These are phyloP conservation scores for Sturmia bella DNA, from an alignment of 2,888 invertebrate genomes.

Conservation along the genomic window DNA sequence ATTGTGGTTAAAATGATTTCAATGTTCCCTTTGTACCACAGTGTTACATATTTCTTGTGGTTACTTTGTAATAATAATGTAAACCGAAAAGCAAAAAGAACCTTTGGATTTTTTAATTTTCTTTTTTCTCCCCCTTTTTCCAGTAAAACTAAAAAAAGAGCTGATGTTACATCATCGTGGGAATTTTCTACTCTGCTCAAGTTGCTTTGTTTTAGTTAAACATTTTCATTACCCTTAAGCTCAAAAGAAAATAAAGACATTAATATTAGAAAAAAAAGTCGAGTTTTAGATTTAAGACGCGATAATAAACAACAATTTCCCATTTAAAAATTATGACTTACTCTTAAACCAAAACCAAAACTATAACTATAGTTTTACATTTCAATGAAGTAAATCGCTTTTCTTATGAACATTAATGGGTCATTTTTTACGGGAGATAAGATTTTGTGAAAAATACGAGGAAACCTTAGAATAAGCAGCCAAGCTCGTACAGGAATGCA, in stretches of 20 bases:
- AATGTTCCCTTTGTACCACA: conserved; percentile 7
- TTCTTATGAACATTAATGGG: too few species aligned
- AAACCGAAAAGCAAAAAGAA: conserved; percentile 13
- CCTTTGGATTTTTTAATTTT: conserved; percentile 12
- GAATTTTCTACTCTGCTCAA: conserved; percentile 28
- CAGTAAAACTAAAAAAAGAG: background rate
- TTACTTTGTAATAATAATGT: conserved; percentile 12
- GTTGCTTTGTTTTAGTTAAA: conserved; percentile 25
- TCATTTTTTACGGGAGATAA: too few species aligned
- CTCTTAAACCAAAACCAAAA: too few species aligned
- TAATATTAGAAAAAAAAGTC: conserved; percentile 10
- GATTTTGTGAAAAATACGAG: too few species aligned
- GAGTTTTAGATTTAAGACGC: background rate
- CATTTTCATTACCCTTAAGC: conserved; percentile 46
- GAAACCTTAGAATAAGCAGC: too few species aligned
- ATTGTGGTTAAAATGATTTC: too few species aligned
- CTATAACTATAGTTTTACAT: too few species aligned
- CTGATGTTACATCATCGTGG: conserved; percentile 53
- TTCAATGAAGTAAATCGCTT: too few species aligned
- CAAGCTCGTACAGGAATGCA: too few species aligned
- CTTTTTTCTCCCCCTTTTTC: conserved; percentile 15
- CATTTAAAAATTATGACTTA: too few species aligned
- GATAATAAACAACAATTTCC: too few species aligned
- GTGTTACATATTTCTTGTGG: background rate
- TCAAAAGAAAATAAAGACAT: background rate